Evolutionary conservation across 2,113 vertebrate species (phyloP), one percentile per base, ranked within the genome.

Genomic region (Sorex araneus): DNA sequence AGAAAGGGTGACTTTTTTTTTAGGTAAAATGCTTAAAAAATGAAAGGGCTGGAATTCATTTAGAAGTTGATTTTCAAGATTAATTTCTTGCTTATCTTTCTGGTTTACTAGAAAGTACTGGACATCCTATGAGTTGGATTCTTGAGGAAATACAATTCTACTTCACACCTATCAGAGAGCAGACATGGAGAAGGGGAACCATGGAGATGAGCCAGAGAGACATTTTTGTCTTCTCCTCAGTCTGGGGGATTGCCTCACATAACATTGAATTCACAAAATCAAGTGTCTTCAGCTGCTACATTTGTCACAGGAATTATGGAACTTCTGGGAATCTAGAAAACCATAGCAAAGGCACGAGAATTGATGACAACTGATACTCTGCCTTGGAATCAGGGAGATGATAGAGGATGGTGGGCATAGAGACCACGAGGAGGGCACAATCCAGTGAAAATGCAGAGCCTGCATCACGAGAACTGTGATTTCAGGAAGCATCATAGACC

Each of bases 1-100:
- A 75, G 67, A 45, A 54, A 57, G 32, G 5, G 21, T 23, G 1
- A n/a, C n/a, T n/a, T n/a, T 13, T 4, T 76, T 43, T 40, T 73
- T 71, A 60, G 25, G 54, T 83, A 8, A 74, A 64, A 86, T 45
- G 4, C 34, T 50, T 82, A n/a, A n/a, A 28, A 86, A 47, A 60
- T 84, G 19, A 50, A 77, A 85, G 36, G n/a, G 16, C 36, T 54
- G 23, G 43, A 67, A 54, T 6, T 77, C n/a, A 30, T 78, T 78
- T 43, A 57, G 21, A 8, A 45, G 43, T 77, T 83, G n/a, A 30
- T 73, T 86, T 86, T 45, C 30, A 94, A 69, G 91, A 63, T 32
- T 25, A 18, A 36, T 27, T 27, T 77, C 10, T 54, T 54, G 50
- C 50, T 66, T 47, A 15, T 34, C 8, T 45, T 87, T 32, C 57